Evolutionary conservation across 1,140 invertebrate genomes (phyloP), one percentile per base, ranked within the genome.

Genomic region (Calycopis cecrops): DNA sequence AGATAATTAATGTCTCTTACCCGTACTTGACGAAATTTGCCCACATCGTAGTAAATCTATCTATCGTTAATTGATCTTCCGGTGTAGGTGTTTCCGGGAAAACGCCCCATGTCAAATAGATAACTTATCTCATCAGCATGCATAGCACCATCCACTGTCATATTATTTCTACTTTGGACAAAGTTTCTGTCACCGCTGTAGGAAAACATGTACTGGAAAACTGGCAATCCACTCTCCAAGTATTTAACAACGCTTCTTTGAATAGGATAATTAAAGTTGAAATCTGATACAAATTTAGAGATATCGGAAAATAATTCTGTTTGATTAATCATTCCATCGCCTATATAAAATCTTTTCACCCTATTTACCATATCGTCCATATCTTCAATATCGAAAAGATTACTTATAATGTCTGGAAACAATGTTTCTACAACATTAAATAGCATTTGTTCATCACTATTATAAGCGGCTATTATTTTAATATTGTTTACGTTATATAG

Each of bases 1-100:
- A 35, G 34, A 9, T 6, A 35, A 35, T 4, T 0, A 34, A 49
- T 11, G 11, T 10, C 1, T 17, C 64, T 56, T 51, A 69, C 71
- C 71, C 63, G 35, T 62, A 73, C 52, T 73, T 73, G 21, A 52
- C 63, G 14, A 73, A 73, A 52, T 73, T 68, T 0, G 70, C 60
- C 70, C 71, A 73, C 28, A 73, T 6, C 3, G 59, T 62, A 0
- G 68, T 69, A 16, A 73, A 62, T 16, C 62, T 50, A 21, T 73
- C 63, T 0, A 65, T 44, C 1, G 63, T 58, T 1, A 64, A 4
- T 42, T 63, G 51, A 34, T 76, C 71, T 21, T 64, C 60, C 1
- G 16, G 28, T 12, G 48, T 47, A 8, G 47, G 52, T 14, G 18
- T n/a, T 9, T 57, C 37, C 1, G 52, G 21, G 14, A 60, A 18